These are phyloP conservation scores for Antedon mediterranea DNA, from an alignment of 53 echinoderm and acorn worm genomes.

Conservation along the genomic window DNA sequence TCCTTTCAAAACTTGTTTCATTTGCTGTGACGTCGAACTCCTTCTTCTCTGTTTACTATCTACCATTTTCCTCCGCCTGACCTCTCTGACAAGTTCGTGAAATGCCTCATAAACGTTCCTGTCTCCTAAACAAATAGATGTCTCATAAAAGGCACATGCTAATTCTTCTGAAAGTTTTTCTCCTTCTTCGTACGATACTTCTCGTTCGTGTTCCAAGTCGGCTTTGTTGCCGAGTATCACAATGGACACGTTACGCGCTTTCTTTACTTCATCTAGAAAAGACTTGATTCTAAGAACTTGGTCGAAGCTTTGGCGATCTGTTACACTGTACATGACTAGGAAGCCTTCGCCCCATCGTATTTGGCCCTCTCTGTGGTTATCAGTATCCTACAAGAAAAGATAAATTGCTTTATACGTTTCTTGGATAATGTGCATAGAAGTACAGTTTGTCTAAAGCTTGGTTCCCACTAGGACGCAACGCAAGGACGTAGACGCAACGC, in stretches of 20 bases:
- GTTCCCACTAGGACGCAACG: too few relatives aligned
- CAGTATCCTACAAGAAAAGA: slow-evolving; percentile 36
- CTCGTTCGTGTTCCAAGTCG: slow-evolving; percentile 72
- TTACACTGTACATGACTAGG: slow-evolving; percentile 83
- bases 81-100: slow-evolving; percentile 80
- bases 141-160: slow-evolving; percentile 79
- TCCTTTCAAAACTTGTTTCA: slow-evolving; percentile 93
- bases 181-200: slow-evolving; percentile 77
- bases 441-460: slow-evolving; percentile 9
- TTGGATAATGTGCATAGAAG: not conserved
- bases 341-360: slow-evolving; percentile 97
- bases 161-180: slow-evolving; percentile 77
- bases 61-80: slow-evolving; percentile 51
- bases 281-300: slow-evolving; percentile 56
- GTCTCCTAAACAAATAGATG: slow-evolving; percentile 71
- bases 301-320: slow-evolving; percentile 76
- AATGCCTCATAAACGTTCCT: slow-evolving; percentile 65
- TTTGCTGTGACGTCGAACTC: slow-evolving; percentile 87
- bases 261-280: slow-evolving; percentile 79
- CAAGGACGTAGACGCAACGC: too few relatives aligned
- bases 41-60: slow-evolving; percentile 52
- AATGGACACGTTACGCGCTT: slow-evolving; percentile 79
- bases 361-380: slow-evolving; percentile 78
- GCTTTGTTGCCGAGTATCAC: slow-evolving; percentile 80
- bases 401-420: not conserved